phyloP scores from a whole-genome alignment of 2,797 vertebrate species.

The Hyperoplus immaculatus region DNA sequence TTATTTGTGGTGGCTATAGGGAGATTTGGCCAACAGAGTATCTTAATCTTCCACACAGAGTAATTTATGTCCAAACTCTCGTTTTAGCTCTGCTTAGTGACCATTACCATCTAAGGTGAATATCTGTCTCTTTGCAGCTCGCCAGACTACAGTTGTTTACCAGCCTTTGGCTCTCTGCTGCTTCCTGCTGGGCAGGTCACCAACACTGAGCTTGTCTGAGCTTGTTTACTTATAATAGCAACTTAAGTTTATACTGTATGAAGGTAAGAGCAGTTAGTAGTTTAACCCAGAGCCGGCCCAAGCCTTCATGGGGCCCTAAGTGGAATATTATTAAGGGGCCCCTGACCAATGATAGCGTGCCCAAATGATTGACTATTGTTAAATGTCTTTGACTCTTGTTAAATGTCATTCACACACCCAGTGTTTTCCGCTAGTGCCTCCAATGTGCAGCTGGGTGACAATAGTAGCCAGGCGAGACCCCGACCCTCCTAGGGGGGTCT shows the following conservation, averaged over 20 bases:
- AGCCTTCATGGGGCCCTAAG: no score
- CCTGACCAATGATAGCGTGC: no score
- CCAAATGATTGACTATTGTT: no score
- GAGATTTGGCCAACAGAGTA: neutral
- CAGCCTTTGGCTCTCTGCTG: constrained; percentile 17
- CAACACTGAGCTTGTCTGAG: neutral
- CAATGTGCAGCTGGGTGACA: no score
- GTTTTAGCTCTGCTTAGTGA: neutral
- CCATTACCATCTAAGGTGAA: neutral
- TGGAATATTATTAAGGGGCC: no score
- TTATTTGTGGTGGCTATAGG: no score
- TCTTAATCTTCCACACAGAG: neutral
- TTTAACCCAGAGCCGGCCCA: neutral
- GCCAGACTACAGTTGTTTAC: neutral
- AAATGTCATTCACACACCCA: no score
- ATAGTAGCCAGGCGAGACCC: no score
- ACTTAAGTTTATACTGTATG: neutral
- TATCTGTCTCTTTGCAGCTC: neutral
- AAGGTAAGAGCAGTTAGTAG: neutral
- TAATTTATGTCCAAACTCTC: neutral
- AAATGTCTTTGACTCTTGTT: no score
- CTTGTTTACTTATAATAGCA: neutral
- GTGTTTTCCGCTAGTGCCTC: no score
- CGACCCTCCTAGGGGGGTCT: no score
- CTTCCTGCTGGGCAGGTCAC: constrained; percentile 15